Evolutionary conservation across 2,888 invertebrate genomes (phyloP), one percentile per base, ranked within the genome.

Genomic region (Eupithecia vulgata): DNA sequence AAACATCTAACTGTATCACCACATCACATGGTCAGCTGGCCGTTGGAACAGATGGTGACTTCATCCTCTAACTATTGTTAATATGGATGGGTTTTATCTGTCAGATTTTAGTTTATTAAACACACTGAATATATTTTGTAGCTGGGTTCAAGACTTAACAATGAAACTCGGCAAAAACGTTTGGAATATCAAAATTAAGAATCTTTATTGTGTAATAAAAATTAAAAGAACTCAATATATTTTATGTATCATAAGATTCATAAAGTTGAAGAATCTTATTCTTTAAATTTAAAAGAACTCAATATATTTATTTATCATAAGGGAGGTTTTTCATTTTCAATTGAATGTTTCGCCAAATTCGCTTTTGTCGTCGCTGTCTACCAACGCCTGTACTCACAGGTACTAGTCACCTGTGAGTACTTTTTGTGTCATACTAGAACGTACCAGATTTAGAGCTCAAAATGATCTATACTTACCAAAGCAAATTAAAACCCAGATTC

Each of bases 1-100:
- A 76, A 71, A 76, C 72, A 74, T 71, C 70, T 71, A 76, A 74
- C 73, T 71, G 70, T 71, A 71, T 72, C 64, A 59, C 72, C 61
- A 61, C 71, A 68, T 65, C n/a, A 73, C 71, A 71, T 65, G 75
- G 75, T 75, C 75, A 75, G 70, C 70, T 75, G 72, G 65, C 37
- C 70, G 70, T 52, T 66, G 68, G 42, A 68, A 67, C 73, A 76
- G 62, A 73, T 76, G 75, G 70, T 45, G 68, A 59, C 68, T 72
- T 68, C 68, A 37, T 30, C 25, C 42, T 34, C 15, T 61, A 62
- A 5, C 21, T 21, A 57, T 57, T 13, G 57, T 70, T 64, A 21
- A 42, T 66, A 34, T 61, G 34, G 61, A 61, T 34, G 17, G 17
- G 59, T 52, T 52, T 5, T 25, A 57, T 5, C 30, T 17, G 17